Evolutionary conservation across 2,888 invertebrate species (phyloP), one percentile per base, ranked within the genome.

Genomic region (Isoperla grammatica): DNA sequence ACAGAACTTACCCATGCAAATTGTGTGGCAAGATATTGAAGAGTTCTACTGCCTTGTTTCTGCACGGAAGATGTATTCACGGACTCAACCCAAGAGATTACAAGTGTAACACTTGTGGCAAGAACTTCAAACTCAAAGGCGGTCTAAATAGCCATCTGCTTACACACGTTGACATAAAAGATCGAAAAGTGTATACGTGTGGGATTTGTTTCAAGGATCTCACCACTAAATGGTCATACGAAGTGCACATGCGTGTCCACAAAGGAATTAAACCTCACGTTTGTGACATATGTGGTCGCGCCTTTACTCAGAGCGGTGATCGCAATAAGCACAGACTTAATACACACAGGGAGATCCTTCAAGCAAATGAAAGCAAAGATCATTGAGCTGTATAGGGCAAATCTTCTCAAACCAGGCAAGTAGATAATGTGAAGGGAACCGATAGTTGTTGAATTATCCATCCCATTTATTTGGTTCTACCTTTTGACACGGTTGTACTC

Each of bases 171-270:
- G 29, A 29, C 29, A 29, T 29, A 29, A 45, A 70, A 1, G 70
- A 71, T 1, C 75, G 73, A 1, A 75, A 74, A 64, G 71, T 71
- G 0, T 76, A 53, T 40, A 15, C 35, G 1, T 63, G 63, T 43
- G 3, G n/a, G 3, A 35, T n/a, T 2, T 63, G 63, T 53, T 40
- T 42, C 15, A 54, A 58, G 23, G 20, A 45, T 15, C 80, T 81
- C 66, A 76, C 78, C 3, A 79, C 81, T 66, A 72, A 71, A 63
- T 71, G 81, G 17, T 81, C 81, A 67, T 69, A 82, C n/a, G 76
- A 75, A 56, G 79, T 74, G 63, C 82, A 82, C 67, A 65, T 39
- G 53, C 37, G 53, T 2, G 39, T 17, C 8, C 53, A 53, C 39
- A 53, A 20, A 12, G 53, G 53, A 2, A 11, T 17, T 4, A 53